Conservation (phyloP, 2,797 vertebrate genomes). For the Galaxias olidus region DNA sequence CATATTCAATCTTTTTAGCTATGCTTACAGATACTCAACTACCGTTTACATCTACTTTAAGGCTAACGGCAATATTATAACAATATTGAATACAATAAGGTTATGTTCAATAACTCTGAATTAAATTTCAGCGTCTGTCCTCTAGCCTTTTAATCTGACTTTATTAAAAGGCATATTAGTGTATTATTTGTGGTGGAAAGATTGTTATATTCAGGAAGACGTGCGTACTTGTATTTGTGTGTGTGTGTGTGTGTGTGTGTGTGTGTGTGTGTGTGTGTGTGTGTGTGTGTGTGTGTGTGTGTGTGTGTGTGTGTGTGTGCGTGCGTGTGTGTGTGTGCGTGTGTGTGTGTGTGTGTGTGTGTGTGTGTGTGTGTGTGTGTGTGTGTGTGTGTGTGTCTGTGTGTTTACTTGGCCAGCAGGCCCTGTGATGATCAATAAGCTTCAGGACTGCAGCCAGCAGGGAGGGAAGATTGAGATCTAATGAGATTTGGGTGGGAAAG, state of each 20-base stretch:
- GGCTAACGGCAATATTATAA: too few relatives aligned
- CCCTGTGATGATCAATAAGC: slow-evolving; percentile 28
- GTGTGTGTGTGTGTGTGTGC: background rate
- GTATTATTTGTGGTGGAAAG: too few relatives aligned
- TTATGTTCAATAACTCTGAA: too few relatives aligned
- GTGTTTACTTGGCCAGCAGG: background rate
- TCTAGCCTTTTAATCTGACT: too few relatives aligned
- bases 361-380: background rate
- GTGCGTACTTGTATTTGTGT: background rate
- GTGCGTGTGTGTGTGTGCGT: background rate
- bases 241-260: background rate
- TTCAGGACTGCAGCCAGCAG: slow-evolving; percentile 26
- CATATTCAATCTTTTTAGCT: too few relatives aligned
- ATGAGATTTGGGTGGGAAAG: slow-evolving; percentile 48
- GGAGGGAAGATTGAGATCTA: slow-evolving; percentile 37
- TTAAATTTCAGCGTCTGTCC: too few relatives aligned
- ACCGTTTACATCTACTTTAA: too few relatives aligned
- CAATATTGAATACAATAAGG: too few relatives aligned
- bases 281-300: background rate
- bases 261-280: background rate
- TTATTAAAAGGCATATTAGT: too few relatives aligned
- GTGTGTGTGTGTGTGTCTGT: background rate
- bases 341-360: background rate
- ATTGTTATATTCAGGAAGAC: too few relatives aligned
- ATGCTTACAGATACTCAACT: too few relatives aligned